Conservation (phyloP, 2,113 vertebrate genomes). For the Tenrec ecaudatus region DNA sequence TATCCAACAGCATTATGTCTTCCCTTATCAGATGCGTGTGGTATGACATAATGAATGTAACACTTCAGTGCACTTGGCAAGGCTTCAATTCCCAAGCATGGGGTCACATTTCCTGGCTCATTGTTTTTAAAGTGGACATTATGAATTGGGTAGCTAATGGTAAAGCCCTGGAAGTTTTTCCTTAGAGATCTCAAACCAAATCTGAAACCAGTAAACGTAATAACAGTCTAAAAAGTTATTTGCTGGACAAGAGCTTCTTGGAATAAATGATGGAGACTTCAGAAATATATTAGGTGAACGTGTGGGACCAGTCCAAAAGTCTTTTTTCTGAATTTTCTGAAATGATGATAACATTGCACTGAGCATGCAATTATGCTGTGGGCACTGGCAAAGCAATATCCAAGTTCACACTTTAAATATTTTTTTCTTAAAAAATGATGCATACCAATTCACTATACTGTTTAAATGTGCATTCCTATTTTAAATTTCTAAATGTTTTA, state of each 20-base stretch:
- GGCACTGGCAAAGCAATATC: constrained; percentile 4
- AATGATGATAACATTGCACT: background rate
- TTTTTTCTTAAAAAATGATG: background rate
- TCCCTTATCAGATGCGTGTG: constrained; percentile 86
- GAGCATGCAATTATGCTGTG: background rate
- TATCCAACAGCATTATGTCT: constrained; percentile 78
- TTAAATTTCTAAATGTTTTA: no score
- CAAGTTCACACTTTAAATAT: constrained; percentile 17
- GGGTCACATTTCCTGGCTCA: constrained; percentile 77
- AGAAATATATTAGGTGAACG: constrained; percentile 51
- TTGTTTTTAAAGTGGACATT: constrained; percentile 77
- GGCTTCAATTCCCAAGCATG: constrained; percentile 81
- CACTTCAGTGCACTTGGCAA: constrained; percentile 76
- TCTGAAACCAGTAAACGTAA: constrained; percentile 72
- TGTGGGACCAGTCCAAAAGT: constrained; percentile 9
- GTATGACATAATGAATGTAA: constrained; percentile 82
- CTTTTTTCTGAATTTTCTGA: constrained; percentile 1
- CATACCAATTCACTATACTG: no score
- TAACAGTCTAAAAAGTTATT: constrained; percentile 79
- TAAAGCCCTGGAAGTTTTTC: constrained; percentile 77
- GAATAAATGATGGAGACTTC: constrained; percentile 66
- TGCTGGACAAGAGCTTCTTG: constrained; percentile 64
- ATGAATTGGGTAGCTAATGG: constrained; percentile 67
- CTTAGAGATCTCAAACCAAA: constrained; percentile 79
- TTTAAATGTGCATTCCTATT: no score